A percentile compares a stretch with the other conserved stretches of the same genome.
Evolutionary conservation across 2,113 vertebrate species (phyloP).

Genomic region (Anas platyrhynchos): DNA sequence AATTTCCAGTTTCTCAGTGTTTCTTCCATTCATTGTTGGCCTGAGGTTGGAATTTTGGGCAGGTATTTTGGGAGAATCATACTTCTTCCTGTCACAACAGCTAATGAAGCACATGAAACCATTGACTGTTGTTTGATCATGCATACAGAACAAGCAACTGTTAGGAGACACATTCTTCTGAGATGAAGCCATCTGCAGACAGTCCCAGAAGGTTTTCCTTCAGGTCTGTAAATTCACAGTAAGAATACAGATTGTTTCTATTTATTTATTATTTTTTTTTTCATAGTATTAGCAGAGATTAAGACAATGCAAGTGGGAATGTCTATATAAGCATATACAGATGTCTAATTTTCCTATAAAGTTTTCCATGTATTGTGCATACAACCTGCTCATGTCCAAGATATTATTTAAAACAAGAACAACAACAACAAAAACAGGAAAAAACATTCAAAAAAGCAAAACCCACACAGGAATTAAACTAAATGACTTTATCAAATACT

Average conservation of each 20-base stretch:
- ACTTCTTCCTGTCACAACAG: conserved; percentile 82
- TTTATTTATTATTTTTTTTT: neutral
- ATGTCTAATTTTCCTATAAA: conserved; percentile 57
- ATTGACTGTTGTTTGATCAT: conserved; percentile 83
- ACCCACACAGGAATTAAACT: neutral
- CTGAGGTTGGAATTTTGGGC: conserved; percentile 58
- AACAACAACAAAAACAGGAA: neutral
- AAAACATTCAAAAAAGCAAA: neutral
- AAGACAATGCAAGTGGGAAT: conserved; percentile 24
- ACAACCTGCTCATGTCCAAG: neutral
- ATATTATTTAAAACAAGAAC: neutral
- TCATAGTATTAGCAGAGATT: neutral
- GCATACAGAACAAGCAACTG: conserved; percentile 81
- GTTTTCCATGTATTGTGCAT: conserved; percentile 23
- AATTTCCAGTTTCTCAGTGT: conserved; percentile 15
- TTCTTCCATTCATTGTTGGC: conserved; percentile 66
- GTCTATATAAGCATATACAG: conserved; percentile 61
- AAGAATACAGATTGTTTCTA: conserved; percentile 69
- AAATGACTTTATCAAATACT: conserved; percentile 22
- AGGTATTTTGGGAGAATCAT: conserved; percentile 77
- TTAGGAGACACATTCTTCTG: conserved; percentile 71
- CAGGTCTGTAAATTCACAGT: conserved; percentile 20
- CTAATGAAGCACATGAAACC: conserved; percentile 88
- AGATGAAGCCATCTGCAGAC: conserved; percentile 75
- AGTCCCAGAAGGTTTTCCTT: conserved; percentile 73